phyloP scores from a whole-genome alignment of 2,113 vertebrate species.

The Bostrychus sinensis region DNA sequence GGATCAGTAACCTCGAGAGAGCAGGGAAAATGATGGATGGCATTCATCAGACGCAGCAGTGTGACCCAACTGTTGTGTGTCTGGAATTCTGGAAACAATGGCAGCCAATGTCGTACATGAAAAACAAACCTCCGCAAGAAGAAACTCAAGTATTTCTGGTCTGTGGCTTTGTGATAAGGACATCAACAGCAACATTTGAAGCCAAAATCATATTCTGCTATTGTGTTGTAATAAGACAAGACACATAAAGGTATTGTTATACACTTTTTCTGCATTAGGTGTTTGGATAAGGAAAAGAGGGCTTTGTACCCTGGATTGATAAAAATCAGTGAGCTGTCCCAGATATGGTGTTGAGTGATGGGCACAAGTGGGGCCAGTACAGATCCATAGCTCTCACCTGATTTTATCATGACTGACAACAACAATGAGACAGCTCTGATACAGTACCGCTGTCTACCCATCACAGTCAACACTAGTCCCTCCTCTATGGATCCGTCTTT shows the following conservation, averaged over 20 bases:
- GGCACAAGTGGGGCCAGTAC: slow-evolving; percentile 13
- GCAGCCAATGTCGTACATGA: slow-evolving; percentile 12
- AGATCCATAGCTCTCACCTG: slow-evolving; percentile 20
- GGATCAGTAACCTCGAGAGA: slow-evolving; percentile 7
- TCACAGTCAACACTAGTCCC: slow-evolving; percentile 25
- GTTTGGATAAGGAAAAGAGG: slow-evolving; percentile 14
- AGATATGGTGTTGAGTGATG: slow-evolving; percentile 35
- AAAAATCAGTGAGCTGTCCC: slow-evolving; percentile 27
- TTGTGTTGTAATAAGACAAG: background rate
- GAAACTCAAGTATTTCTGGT: slow-evolving; percentile 3
- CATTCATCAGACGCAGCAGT: slow-evolving; percentile 19
- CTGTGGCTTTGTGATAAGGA: slow-evolving; percentile 30
- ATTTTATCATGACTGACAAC: slow-evolving; percentile 29
- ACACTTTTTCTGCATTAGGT: background rate
- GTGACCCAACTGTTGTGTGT: slow-evolving; percentile 17
- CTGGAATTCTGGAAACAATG: slow-evolving; percentile 14
- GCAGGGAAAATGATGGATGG: slow-evolving; percentile 18
- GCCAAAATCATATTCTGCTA: background rate
- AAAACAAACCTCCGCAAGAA: slow-evolving; percentile 22
- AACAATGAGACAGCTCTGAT: slow-evolving; percentile 5
- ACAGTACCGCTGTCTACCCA: slow-evolving; percentile 34
- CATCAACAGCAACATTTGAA: slow-evolving; percentile 8
- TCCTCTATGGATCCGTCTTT: slow-evolving; percentile 13
- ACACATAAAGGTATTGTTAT: background rate
- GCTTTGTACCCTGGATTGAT: slow-evolving; percentile 3